Base-by-base conservation (phyloP, 2,113 vertebrate genomes). In the Pelusios castaneus region DNA sequence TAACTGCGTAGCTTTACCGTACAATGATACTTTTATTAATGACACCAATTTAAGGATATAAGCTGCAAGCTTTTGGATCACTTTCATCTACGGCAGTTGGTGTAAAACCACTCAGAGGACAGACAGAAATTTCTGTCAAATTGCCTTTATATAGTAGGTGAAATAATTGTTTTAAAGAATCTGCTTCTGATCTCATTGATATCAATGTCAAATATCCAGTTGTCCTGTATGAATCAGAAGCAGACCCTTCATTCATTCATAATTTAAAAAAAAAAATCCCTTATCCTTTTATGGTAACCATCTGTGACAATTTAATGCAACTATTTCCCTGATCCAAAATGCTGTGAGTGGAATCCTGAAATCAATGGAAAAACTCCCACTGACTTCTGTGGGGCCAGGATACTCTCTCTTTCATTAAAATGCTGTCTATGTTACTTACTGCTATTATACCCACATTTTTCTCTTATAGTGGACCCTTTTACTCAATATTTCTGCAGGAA, bases 81-180 rank as follows among this genome's bases (percentile, higher is more conserved):
- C 22, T 70, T 70, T 19, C 63, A 38, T 17, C 63, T 70, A 4
- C 19, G n/a, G 5, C n/a, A 21, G n/a, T 38, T 70, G n/a, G 17
- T 38, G 63, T 70, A 70, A 76, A 76, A 76, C 14, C 38, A 13
- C 12, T 76, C 41, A 76, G 41, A 45, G 41, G 63, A 54, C 17
- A 12, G 10, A 3, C 34, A 89, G 70, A 60, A 13, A 7, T 94
- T 83, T 27, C 21, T 90, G 82, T 96, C 92, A 92, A 80, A 25
- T 38, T 27, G 56, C 25, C 76, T 87, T 5, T n/a, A 11, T 84
- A 60, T 63, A 85, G 87, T 85, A 94, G 91, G 90, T 92, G 89
- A 88, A 95, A 92, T 80, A 90, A 92, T 87, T 96, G 93, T 82
- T 82, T 92, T 31, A 91, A 47, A 47, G 91, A 91, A 95, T 88